phyloP scores from a whole-genome alignment of 2,113 vertebrate species.

The Heterotilapia buettikoferi region DNA sequence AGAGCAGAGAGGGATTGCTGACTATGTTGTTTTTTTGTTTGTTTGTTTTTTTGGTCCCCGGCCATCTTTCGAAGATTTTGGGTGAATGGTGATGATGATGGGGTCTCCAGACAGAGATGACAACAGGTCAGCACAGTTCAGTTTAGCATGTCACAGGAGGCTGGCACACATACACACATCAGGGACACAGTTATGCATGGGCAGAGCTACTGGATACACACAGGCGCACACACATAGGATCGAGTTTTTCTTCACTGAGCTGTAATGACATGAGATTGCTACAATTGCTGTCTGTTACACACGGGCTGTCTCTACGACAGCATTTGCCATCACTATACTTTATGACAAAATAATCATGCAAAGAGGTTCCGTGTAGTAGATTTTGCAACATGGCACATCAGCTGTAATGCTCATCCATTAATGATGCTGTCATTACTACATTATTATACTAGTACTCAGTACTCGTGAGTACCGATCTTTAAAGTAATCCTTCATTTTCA shows the following conservation, averaged over 20 bases:
- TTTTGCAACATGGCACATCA: not conserved
- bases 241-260: not conserved
- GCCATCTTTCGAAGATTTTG: constrained; percentile 48
- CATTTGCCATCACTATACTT: not conserved
- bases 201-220: not conserved
- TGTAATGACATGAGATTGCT: not conserved
- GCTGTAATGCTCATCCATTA: not conserved
- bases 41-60: not conserved
- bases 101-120: constrained; percentile 44
- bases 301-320: not conserved
- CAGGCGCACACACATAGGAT: not conserved
- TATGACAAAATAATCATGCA: not conserved
- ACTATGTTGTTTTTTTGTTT: not conserved
- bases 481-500: not conserved
- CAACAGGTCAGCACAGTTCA: constrained; percentile 43
- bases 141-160: constrained; percentile 26
- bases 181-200: constrained; percentile 1
- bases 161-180: constrained; percentile 1
- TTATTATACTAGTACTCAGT: not conserved
- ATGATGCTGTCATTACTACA: not conserved
- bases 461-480: not conserved
- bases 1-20: constrained; percentile 12
- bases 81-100: constrained; percentile 37
- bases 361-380: not conserved
- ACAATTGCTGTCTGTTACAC: not conserved